These are phyloP conservation scores for Willowsia nigromaculata DNA, from an alignment of 2,888 invertebrate genomes.

Conservation along the genomic window DNA sequence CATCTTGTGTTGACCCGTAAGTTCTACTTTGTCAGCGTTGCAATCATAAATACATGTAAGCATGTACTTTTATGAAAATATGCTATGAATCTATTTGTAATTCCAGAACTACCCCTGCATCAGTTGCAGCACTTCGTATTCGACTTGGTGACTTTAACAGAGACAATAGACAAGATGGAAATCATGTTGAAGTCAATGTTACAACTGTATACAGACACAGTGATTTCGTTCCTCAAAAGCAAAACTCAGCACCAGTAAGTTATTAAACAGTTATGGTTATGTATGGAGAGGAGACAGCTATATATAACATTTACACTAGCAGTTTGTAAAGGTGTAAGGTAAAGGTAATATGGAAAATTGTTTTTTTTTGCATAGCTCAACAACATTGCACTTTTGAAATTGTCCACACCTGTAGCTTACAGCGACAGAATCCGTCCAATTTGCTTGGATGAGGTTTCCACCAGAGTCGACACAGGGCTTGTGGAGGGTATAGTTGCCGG, in stretches of 20 bases:
- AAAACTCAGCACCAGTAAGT: conserved; percentile 79
- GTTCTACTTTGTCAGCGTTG: conserved; percentile 78
- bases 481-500: conserved; percentile 75
- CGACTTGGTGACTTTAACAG: conserved; percentile 92
- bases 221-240: conserved; percentile 90
- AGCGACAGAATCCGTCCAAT: conserved; percentile 87
- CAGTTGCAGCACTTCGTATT: conserved; percentile 89
- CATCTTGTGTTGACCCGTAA: conserved; percentile 94
- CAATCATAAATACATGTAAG: not conserved
- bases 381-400: conserved; percentile 71
- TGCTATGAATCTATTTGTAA: not conserved
- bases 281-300: not conserved
- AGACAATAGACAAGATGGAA: conserved; percentile 86
- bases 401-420: conserved; percentile 84
- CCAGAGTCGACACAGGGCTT: conserved; percentile 67
- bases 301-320: too few species aligned
- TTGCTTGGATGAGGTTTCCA: conserved; percentile 84
- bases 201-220: conserved; percentile 91
- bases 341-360: too few species aligned
- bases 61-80: too few species aligned
- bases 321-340: too few species aligned
- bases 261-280: not conserved
- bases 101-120: conserved; percentile 65
- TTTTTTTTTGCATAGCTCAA: conserved; percentile 49
- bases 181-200: conserved; percentile 89